These are phyloP conservation scores for Seladonia tumulorum DNA, from an alignment of 2,888 invertebrate genomes.

Conservation along the genomic window DNA sequence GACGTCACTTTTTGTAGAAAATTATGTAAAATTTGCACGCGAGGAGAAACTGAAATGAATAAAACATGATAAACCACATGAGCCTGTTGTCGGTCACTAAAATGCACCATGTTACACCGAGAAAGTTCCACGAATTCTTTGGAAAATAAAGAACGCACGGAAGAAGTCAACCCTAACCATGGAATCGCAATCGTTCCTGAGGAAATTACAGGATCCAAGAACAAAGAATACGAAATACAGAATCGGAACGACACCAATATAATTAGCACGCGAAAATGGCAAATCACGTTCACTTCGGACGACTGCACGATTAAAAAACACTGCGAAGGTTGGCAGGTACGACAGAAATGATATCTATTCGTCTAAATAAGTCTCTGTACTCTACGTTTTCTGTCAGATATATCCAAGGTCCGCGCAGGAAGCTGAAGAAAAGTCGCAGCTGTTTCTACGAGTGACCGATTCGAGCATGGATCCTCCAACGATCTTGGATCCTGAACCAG, in stretches of 20 bases:
- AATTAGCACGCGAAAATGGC: conserved; percentile 57
- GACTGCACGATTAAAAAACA: conserved; percentile 59
- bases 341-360: conserved; percentile 12
- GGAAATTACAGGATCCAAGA: background rate
- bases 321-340: conserved; percentile 63
- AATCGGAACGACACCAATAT: background rate
- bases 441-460: conserved; percentile 25
- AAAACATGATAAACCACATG: conserved; percentile 38
- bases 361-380: conserved; percentile 1
- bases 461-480: conserved; percentile 9
- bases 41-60: conserved; percentile 15
- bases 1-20: conserved; percentile 8
- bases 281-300: conserved; percentile 60
- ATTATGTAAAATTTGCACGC: conserved; percentile 33
- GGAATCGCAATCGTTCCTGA: background rate
- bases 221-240: background rate
- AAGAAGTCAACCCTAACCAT: conserved; percentile 15
- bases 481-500: background rate
- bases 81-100: background rate
- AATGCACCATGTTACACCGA: conserved; percentile 30
- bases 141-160: background rate
- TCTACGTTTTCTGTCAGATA: conserved; percentile 42
- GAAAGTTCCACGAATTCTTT: background rate
- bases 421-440: conserved; percentile 14
- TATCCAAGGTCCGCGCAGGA: conserved; percentile 28